Percentiles rank a stretch among this genome's conserved stretches.
phyloP scores from a whole-genome alignment of 2,113 vertebrate species.

The Hemibagrus wyckioides region DNA sequence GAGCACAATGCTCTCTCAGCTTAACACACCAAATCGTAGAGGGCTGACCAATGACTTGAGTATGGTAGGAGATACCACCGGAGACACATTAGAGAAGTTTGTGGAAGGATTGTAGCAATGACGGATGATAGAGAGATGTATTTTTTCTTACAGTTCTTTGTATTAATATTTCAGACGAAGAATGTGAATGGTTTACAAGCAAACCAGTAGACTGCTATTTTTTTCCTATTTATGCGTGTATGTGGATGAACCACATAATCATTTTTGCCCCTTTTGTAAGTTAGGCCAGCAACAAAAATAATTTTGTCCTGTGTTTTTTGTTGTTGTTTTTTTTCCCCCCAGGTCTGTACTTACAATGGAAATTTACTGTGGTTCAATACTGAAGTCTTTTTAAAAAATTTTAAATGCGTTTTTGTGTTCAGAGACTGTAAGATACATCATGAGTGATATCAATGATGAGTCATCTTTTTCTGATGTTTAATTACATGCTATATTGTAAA shows the following conservation, averaged over 20 bases:
- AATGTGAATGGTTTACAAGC: constrained; percentile 68
- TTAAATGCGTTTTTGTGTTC: constrained; percentile 59
- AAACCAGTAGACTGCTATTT: constrained; percentile 71
- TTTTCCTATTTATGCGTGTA: constrained; percentile 79
- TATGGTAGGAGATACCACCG: constrained; percentile 91
- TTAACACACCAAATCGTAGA: constrained; percentile 87
- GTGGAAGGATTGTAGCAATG: constrained; percentile 95
- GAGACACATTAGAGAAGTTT: constrained; percentile 97
- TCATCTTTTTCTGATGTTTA: constrained; percentile 80
- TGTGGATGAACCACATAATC: constrained; percentile 87
- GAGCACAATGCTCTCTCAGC: constrained; percentile 97
- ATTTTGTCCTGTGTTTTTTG: constrained; percentile 75
- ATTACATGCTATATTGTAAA: constrained; percentile 62
- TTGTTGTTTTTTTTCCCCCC: constrained; percentile 68
- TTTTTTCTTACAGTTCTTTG: constrained; percentile 80
- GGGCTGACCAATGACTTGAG: constrained; percentile 87
- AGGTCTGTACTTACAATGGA: constrained; percentile 80
- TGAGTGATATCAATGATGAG: constrained; percentile 71
- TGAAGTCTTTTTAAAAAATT: constrained; percentile 94
- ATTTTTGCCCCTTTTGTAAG: constrained; percentile 82
- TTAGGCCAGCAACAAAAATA: constrained; percentile 77
- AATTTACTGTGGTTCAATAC: constrained; percentile 88
- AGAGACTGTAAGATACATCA: constrained; percentile 83
- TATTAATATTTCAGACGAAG: constrained; percentile 67
- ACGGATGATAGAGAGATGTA: constrained; percentile 43